Percentiles rank a stretch among this genome's conserved stretches.
Evolutionary conservation across 2,797 vertebrate genomes (phyloP).

Genomic region (Echiichthys vipera): DNA sequence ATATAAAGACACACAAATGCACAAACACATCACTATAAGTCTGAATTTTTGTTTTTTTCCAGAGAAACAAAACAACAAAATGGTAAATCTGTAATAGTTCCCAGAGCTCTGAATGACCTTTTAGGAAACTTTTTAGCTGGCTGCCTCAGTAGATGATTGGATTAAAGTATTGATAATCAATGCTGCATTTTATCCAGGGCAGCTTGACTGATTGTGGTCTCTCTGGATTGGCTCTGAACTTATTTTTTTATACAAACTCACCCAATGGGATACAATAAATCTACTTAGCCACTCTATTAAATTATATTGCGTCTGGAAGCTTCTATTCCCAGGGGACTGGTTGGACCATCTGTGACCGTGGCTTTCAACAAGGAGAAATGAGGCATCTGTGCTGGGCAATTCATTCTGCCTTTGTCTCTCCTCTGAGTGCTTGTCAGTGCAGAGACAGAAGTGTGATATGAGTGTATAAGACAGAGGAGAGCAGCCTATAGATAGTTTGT

Average conservation of each 20-base stretch:
- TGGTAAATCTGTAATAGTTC: background rate
- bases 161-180: conserved; percentile 48
- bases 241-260: conserved; percentile 18
- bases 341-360: conserved; percentile 65
- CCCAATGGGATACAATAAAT: conserved; percentile 54
- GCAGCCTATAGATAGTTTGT: conserved; percentile 18
- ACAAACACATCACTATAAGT: background rate
- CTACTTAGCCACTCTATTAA: conserved; percentile 58
- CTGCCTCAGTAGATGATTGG: conserved; percentile 12
- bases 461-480: conserved; percentile 24
- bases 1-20: background rate
- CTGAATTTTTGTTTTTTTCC: background rate
- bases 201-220: conserved; percentile 40
- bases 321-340: conserved; percentile 52
- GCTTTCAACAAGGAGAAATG: conserved; percentile 45
- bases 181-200: conserved; percentile 40
- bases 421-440: conserved; percentile 36
- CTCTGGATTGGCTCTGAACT: conserved; percentile 15
- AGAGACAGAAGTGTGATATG: conserved; percentile 15
- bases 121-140: conserved; percentile 15
- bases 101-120: conserved; percentile 1
- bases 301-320: conserved; percentile 54
- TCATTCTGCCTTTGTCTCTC: conserved; percentile 37
- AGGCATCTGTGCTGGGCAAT: conserved; percentile 28
- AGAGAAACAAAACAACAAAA: background rate